These are phyloP conservation scores for Basileuterus tristriatus DNA, from an alignment of 2,797 vertebrate genomes.

Conservation along the genomic window DNA sequence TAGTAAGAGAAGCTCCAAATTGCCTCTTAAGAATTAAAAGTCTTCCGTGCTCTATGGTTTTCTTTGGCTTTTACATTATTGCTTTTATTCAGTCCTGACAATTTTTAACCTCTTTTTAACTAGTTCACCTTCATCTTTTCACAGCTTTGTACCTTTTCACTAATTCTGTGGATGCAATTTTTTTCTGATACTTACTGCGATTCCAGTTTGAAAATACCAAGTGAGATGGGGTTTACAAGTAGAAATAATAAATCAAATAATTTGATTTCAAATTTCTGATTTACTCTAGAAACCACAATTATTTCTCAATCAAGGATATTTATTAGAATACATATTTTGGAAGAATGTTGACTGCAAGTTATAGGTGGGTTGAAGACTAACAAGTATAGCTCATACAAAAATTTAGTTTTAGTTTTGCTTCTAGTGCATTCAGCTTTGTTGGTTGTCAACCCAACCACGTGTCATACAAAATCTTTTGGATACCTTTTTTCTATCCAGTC, in stretches of 20 bases:
- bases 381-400: neutral
- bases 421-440: neutral
- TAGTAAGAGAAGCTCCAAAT: neutral
- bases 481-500: neutral
- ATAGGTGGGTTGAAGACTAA: neutral
- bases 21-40: neutral
- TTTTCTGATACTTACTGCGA: neutral
- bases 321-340: neutral
- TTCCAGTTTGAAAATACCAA: neutral
- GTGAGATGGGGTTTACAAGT: neutral
- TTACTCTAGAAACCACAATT: neutral
- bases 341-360: neutral
- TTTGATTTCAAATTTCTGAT: neutral
- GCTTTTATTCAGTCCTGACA: neutral
- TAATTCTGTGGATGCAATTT: neutral
- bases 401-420: neutral
- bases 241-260: neutral
- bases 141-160: neutral
- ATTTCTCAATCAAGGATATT: neutral
- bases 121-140: neutral
- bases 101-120: neutral
- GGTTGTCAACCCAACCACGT: neutral
- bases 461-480: neutral
- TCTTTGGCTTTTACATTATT: neutral
- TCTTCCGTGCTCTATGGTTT: neutral